Conservation (phyloP, 1,140 invertebrate genomes). For the Drosophila ficusphila region DNA sequence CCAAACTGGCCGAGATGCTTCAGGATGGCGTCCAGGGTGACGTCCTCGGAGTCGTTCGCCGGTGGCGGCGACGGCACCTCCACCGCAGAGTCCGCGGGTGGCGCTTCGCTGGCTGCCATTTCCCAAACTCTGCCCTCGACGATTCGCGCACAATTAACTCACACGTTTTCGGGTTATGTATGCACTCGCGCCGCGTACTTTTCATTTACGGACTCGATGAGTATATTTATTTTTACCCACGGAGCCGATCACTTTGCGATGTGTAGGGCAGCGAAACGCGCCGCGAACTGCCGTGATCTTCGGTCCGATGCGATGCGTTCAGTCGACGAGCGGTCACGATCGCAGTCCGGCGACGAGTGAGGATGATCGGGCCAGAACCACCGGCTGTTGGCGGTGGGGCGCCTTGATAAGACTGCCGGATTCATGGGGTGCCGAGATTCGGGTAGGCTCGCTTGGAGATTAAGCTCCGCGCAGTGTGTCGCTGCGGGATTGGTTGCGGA, state of each 20-base stretch:
- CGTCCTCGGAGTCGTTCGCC: slow-evolving; percentile 61
- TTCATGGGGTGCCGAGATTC: slow-evolving; percentile 8
- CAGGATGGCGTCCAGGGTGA: slow-evolving; percentile 77
- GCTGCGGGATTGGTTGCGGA: slow-evolving; percentile 29
- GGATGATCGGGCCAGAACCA: slow-evolving; percentile 16
- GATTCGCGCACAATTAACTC: slow-evolving; percentile 7
- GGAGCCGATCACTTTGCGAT: slow-evolving; percentile 25
- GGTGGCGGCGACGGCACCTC: slow-evolving; percentile 10
- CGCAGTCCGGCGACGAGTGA: slow-evolving; percentile 24
- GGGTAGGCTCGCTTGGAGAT: slow-evolving; percentile 10
- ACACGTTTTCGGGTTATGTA: slow-evolving; percentile 40
- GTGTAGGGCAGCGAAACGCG: slow-evolving; percentile 30
- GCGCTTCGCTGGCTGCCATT: slow-evolving; percentile 54
- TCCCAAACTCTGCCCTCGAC: slow-evolving; percentile 9
- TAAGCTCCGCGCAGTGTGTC: slow-evolving; percentile 11
- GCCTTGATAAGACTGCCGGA: slow-evolving; percentile 18
- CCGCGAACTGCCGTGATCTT: slow-evolving; percentile 30
- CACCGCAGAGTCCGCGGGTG: slow-evolving; percentile 30
- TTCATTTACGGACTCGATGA: slow-evolving; percentile 39
- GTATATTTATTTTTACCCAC: slow-evolving; percentile 51
- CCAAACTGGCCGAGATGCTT: slow-evolving; percentile 86
- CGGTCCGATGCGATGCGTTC: slow-evolving; percentile 7
- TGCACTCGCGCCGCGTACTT: slow-evolving; percentile 31
- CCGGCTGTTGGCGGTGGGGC: slow-evolving; percentile 26
- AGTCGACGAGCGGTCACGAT: slow-evolving; percentile 27